Percentiles rank a stretch among this genome's conserved stretches.
Conservation (phyloP, 2,113 vertebrate species). For the Ramphastos sulfuratus region DNA sequence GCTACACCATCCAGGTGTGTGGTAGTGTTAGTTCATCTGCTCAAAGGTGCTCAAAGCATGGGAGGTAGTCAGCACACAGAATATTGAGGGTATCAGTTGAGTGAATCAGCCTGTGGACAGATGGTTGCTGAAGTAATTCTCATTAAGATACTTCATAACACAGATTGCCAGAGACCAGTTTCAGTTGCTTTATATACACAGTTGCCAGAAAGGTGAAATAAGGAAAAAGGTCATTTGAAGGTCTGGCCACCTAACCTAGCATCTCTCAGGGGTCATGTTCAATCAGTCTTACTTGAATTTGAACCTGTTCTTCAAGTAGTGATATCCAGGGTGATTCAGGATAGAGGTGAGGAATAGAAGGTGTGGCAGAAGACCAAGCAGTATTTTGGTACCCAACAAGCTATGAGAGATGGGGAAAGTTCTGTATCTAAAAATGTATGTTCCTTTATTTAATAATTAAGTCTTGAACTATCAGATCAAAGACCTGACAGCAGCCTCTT, state of each 20-base stretch:
- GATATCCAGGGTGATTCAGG: background rate
- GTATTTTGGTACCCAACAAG: background rate
- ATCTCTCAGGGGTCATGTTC: background rate
- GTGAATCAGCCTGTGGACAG: background rate
- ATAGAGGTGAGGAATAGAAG: background rate
- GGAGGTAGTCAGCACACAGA: background rate
- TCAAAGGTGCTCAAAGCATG: background rate
- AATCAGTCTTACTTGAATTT: background rate
- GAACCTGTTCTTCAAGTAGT: background rate
- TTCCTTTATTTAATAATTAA: background rate
- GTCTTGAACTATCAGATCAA: background rate
- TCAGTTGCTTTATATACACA: background rate
- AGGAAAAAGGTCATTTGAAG: background rate
- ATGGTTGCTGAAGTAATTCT: background rate
- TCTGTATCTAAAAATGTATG: background rate
- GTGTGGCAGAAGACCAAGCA: background rate
- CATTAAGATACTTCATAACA: background rate
- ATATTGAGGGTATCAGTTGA: accelerated
- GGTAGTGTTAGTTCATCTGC: background rate
- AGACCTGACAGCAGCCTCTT: background rate
- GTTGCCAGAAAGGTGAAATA: background rate
- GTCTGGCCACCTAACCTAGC: background rate
- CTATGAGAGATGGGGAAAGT: background rate
- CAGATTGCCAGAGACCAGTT: background rate
- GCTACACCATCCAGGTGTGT: background rate